Conservation (phyloP, 2,888 invertebrate genomes). For the Gymnoscelis rufifasciata region DNA sequence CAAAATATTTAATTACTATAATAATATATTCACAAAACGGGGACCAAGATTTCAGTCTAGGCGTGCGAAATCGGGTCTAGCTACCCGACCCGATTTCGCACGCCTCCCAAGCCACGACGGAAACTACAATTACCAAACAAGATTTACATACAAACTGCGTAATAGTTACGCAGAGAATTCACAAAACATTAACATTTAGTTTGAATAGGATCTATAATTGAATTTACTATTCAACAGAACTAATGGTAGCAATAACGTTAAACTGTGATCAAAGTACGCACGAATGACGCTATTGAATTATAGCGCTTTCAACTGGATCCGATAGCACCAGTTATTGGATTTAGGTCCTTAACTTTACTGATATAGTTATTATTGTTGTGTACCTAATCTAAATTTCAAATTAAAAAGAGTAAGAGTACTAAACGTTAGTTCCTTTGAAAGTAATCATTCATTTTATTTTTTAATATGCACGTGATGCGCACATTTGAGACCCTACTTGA, state of each 20-base stretch:
- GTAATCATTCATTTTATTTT: too few species aligned
- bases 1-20: too few species aligned
- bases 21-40: too few species aligned
- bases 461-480: too few species aligned
- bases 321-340: neutral
- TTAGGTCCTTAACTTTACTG: neutral
- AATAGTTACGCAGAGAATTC: slow-evolving; percentile 1
- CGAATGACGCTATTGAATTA: slow-evolving; percentile 4
- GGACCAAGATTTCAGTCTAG: too few species aligned
- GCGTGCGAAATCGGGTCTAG: too few species aligned
- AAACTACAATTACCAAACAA: neutral
- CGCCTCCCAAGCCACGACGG: too few species aligned
- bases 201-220: slow-evolving; percentile 4
- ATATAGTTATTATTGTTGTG: neutral
- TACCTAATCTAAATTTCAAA: too few species aligned
- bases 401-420: too few species aligned
- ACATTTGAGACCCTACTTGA: too few species aligned
- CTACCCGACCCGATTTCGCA: too few species aligned
- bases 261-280: slow-evolving; percentile 8
- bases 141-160: neutral
- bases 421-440: too few species aligned
- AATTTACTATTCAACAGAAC: slow-evolving; percentile 8
- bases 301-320: slow-evolving; percentile 4
- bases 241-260: slow-evolving; percentile 13
- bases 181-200: slow-evolving; percentile 1